Percentiles rank a stretch among this genome's conserved stretches.
phyloP scores from a whole-genome alignment of 2,888 invertebrate genomes.

The Cephonodes hylas region DNA sequence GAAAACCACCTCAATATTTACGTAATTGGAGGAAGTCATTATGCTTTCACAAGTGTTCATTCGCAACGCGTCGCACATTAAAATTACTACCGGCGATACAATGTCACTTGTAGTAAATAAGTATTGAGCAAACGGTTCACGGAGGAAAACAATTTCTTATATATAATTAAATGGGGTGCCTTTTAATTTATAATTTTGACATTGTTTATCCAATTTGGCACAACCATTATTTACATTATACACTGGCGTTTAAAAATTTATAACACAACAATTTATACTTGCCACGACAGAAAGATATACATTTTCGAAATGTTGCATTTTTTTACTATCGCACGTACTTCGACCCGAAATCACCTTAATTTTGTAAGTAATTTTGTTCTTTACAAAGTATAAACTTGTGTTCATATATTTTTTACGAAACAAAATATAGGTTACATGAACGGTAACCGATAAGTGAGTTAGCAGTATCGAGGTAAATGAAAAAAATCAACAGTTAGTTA shows the following conservation, averaged over 20 bases:
- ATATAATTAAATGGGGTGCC: background rate
- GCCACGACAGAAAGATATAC: background rate
- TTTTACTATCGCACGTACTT: no score
- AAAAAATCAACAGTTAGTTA: background rate
- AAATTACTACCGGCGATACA: background rate
- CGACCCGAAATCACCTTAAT: no score
- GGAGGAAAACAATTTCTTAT: background rate
- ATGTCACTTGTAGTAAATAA: background rate
- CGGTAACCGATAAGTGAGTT: no score
- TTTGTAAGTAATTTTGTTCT: no score
- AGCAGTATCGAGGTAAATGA: background rate
- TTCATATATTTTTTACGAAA: background rate
- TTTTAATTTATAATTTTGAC: background rate
- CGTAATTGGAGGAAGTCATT: background rate
- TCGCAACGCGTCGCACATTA: background rate
- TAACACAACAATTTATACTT: background rate
- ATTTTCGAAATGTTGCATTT: background rate
- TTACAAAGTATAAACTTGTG: no score
- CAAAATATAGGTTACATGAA: background rate
- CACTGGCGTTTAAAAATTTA: background rate
- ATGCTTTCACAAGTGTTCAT: background rate
- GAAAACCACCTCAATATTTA: background rate
- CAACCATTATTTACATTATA: background rate
- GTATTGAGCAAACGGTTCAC: background rate
- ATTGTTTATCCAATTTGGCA: constrained; percentile 1